A percentile compares a stretch with the other conserved stretches of the same genome.
phyloP scores from a whole-genome alignment of 2,888 invertebrate genomes.

The Epinotia bilunana region DNA sequence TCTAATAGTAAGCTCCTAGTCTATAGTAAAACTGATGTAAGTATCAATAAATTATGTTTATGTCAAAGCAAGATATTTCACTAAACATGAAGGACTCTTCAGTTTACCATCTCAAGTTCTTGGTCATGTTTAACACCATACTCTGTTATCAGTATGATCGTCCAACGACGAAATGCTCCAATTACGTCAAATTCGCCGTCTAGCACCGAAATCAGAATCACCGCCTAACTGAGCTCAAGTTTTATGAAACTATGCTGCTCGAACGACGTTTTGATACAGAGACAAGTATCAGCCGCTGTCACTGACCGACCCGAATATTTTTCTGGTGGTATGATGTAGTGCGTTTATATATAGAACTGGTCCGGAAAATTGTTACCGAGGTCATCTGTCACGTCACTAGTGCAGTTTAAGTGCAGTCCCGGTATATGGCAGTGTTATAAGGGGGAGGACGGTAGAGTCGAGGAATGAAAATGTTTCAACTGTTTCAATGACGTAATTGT shows the following conservation, averaged over 20 bases:
- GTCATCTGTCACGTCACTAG: conserved; percentile 55
- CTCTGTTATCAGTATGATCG: background rate
- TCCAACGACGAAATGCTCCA: conserved; percentile 17
- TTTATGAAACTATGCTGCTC: background rate
- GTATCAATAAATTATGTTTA: no score
- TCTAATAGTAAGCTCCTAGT: no score
- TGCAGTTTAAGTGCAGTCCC: background rate
- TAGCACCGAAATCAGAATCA: background rate
- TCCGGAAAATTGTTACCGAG: conserved; percentile 70
- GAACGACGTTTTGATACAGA: background rate
- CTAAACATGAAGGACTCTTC: no score
- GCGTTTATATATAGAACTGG: conserved; percentile 71
- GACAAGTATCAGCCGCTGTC: conserved; percentile 63
- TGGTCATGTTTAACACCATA: background rate
- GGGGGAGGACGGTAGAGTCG: background rate
- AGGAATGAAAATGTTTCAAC: background rate
- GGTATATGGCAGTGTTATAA: background rate
- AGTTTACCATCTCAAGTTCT: background rate
- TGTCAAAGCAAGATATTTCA: no score
- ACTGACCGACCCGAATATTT: conserved; percentile 77
- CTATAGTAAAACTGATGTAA: no score
- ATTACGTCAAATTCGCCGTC: conserved; percentile 22
- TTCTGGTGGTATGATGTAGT: conserved; percentile 67
- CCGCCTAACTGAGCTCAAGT: background rate
- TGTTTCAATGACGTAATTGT: no score